Evolutionary conservation across 2,113 vertebrate species (phyloP), one percentile per base, ranked within the genome.

Genomic region (Phoxinus phoxinus): DNA sequence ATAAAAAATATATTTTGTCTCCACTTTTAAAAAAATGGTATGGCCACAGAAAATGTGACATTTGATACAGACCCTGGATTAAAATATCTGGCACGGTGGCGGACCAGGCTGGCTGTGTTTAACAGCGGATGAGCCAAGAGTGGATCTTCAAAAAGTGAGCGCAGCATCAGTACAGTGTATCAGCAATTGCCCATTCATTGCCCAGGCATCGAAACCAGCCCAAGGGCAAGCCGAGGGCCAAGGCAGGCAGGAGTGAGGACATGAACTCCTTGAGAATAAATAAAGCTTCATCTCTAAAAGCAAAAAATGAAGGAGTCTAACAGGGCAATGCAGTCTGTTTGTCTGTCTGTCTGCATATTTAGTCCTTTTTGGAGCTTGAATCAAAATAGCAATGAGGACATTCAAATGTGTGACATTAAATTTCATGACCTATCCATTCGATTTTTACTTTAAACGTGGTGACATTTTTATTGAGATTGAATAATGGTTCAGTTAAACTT

Each of bases 171-270:
- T 69, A 32, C 48, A 74, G 32, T 15, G 17, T 85, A 21, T 56
- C 7, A 19, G 32, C 76, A 84, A 44, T 35, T 67, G 41, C 10
- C 59, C 41, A 75, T 87, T 65, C 59, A 73, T 84, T 81, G 41
- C 41, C 41, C 8, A 30, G n/a, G 11, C 58, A 81, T 12, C 4
- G 58, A 65, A 67, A 85, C 23, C 74, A 81, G 15, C 48, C 72
- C 59, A 72, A 65, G 69, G 41, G 65, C 53, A 85, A 41, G 30
- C 79, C 32, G 27, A 59, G n/a, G 63, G 84, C 65, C n/a, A 80
- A 51, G 56, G 19, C 46, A 25, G 27, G 9, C 58, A 78, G 4
- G 23, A 83, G 25, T 71, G 72, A 78, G 63, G 12, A 73, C 32
- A 67, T 30, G 27, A 56, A 32, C 56, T 69, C 35, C 12, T 30